Base-by-base conservation (phyloP, 2,888 invertebrate genomes). In the Tuta absoluta region DNA sequence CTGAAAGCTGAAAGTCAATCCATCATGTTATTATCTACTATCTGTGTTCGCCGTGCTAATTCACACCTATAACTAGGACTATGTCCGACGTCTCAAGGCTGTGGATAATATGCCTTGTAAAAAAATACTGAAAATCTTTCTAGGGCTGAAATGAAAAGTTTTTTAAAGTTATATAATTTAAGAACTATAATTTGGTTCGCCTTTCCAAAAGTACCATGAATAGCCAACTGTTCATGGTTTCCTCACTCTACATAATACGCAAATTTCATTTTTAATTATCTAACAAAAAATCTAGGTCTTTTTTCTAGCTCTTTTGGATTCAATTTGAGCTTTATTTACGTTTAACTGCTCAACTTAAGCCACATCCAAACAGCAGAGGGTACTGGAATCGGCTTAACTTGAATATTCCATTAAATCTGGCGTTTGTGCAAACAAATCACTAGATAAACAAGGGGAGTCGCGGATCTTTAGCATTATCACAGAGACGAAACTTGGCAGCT, bases 351-450 rank as follows among this genome's bases (percentile, higher is more conserved):
- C 69, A 68, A 71, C 64, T 68, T 64, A 75, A 74, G 69, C 70
- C 73, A 70, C 68, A 74, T 66, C 70, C 72, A 72, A 68, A 73
- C 74, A 72, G 66, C 66, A 66, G 69, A 70, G 72, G 72, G 67
- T 75, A 72, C 73, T 72, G 71, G 72, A 82, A 81, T 82, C 80
- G 77, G 82, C 79, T 87, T 82, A 80, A 80, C 80, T 84, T 77
- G 79, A 86, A 84, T 82, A 86, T 84, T 86, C 84, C 82, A 88
- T 88, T 86, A 88, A 87, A 87, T 84, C 81, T 74, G 77, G 75
- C 78, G 72, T 78, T 79, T 80, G 80, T 72, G 75, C 77, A 85
- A 86, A 86, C 85, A 83, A 74, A 82, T 84, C 79, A 80, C 79
- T 80, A 80, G 81, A 82, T 84, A 86, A 84, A 86, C 86, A 82